Evolutionary conservation across 2,888 invertebrate genomes (phyloP), one percentile per base, ranked within the genome.

Genomic region (Amblyjoppa fuscipennis): DNA sequence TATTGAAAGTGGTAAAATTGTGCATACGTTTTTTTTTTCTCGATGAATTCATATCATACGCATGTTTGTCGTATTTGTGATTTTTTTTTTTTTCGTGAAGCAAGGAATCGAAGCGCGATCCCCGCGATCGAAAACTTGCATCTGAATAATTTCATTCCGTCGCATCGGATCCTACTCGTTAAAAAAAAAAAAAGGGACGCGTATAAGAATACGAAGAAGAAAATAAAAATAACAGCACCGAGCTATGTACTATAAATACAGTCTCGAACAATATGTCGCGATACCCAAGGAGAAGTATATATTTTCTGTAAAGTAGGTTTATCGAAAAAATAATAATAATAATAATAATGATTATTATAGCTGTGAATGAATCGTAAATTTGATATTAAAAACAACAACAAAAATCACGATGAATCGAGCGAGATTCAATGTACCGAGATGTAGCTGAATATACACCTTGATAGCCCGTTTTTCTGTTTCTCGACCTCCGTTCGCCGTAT

Each of bases 221-320:
- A 34, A 38, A 13, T 31, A 38, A 20, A 20, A 34, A 31, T n/a
- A 64, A 41, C 74, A 81, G 74, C 69, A 77, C 45, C 75, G 79
- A 76, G 79, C 85, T 45, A 73, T 85, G 82, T 85, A 85, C 59
- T 79, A 79, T 85, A 79, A 68, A 77, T 76, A 69, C 83, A 80
- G 68, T 76, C 79, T 79, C 79, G 79, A 85, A 59, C 59, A 68
- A 61, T 83, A 68, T 76, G 80, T 85, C 73, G 59, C 82, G 80
- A 85, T 85, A 68, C 64, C 76, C 73, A 73, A 76, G 76, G 85
- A 85, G 82, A 83, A 83, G 75, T 80, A 85, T 85, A 85, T 85
- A 85, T 85, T 85, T 85, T 85, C 85, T 85, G 85, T 85, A 85
- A 85, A 82, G 82, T 85, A 85, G 82, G 68, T 80, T 85, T 85